Conservation (phyloP, 1,140 invertebrate species). For the Dufourea novaeangliae region DNA sequence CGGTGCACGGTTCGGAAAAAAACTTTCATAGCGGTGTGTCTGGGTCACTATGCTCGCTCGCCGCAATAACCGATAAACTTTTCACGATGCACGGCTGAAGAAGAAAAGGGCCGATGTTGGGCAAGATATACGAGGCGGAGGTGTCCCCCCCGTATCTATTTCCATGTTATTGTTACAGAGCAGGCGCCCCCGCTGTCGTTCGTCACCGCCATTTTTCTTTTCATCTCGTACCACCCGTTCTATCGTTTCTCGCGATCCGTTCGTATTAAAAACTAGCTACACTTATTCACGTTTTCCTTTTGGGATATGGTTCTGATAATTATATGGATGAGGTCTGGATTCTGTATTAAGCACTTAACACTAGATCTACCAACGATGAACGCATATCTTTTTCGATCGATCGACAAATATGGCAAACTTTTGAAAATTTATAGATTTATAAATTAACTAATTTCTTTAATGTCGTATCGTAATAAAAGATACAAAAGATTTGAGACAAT, state of each 20-base stretch:
- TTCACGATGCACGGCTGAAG: constrained; percentile 15
- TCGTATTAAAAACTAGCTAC: not conserved
- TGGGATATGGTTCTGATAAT: too few relatives aligned
- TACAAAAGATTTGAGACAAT: too few relatives aligned
- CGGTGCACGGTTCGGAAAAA: not conserved
- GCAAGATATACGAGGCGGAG: constrained; percentile 45
- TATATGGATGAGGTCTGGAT: too few relatives aligned
- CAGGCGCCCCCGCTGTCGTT: not conserved
- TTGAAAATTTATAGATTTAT: too few relatives aligned
- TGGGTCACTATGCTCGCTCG: constrained; percentile 43
- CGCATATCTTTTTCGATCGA: too few relatives aligned
- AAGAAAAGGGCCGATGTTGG: constrained; percentile 6
- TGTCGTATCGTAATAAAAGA: too few relatives aligned
- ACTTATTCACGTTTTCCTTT: not conserved
- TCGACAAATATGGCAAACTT: too few relatives aligned
- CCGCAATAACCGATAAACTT: constrained; percentile 49
- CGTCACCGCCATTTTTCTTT: constrained; percentile 27
- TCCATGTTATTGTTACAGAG: constrained; percentile 50
- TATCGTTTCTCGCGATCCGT: not conserved
- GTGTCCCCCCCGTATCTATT: constrained; percentile 26
- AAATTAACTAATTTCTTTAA: too few relatives aligned
- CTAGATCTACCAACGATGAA: too few relatives aligned
- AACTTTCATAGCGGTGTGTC: constrained; percentile 40
- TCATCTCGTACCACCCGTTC: not conserved
- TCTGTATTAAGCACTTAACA: too few relatives aligned